These are phyloP conservation scores for Cochlearius cochlearius DNA, from an alignment of 2,113 vertebrate genomes.

Conservation along the genomic window DNA sequence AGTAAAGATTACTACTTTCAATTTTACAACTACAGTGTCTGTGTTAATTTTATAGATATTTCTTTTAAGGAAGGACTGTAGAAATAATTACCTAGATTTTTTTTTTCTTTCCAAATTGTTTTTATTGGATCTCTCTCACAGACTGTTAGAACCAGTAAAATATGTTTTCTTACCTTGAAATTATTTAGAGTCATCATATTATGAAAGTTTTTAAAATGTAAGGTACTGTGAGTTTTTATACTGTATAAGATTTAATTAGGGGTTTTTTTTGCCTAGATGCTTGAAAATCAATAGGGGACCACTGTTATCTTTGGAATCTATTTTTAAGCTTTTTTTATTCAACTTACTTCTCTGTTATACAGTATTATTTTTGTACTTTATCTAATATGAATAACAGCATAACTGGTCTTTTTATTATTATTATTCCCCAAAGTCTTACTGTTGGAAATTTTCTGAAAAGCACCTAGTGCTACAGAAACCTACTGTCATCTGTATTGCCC, in stretches of 20 bases:
- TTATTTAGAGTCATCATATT: neutral
- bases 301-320: neutral
- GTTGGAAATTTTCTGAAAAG: neutral
- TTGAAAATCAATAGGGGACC: neutral
- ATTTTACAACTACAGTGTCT: neutral
- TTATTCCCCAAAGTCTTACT: neutral
- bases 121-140: neutral
- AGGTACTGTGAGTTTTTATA: neutral
- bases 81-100: neutral
- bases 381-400: neutral
- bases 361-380: neutral
- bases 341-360: neutral
- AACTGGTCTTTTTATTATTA: neutral
- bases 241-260: neutral
- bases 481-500: neutral
- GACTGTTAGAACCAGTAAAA: neutral
- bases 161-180: neutral
- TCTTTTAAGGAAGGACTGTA: neutral
- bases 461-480: neutral
- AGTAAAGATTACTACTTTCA: neutral
- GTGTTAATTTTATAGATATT: neutral
- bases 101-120: neutral
- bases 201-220: neutral
- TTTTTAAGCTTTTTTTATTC: neutral
- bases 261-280: neutral